A percentile compares a stretch with the other conserved stretches of the same genome.
phyloP scores from a whole-genome alignment of 2,797 vertebrate genomes.

The Antennarius maculatus region DNA sequence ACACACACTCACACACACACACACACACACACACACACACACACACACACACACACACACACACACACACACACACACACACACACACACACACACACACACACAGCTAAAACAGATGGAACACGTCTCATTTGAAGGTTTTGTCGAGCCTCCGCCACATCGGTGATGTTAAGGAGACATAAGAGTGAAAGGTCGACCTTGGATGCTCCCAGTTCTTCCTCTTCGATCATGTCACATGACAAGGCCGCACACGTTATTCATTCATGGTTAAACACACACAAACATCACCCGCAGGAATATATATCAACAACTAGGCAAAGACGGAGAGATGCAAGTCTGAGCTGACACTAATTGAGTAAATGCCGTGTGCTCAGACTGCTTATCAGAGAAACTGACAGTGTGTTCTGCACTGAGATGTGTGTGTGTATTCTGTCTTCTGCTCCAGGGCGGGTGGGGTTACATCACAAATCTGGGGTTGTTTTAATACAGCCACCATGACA shows the following conservation, averaged over 20 bases:
- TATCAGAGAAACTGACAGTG: slow-evolving; percentile 72
- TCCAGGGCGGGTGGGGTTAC: background rate
- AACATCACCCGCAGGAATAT: slow-evolving; percentile 43
- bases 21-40: too few species aligned
- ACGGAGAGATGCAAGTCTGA: slow-evolving; percentile 31
- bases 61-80: background rate
- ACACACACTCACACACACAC: background rate
- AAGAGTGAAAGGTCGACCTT: slow-evolving; percentile 64
- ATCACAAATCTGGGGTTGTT: too few species aligned
- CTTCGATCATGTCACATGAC: slow-evolving; percentile 58
- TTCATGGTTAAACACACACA: slow-evolving; percentile 65
- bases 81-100: slow-evolving; percentile 18
- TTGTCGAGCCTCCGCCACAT: slow-evolving; percentile 15
- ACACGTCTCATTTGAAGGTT: slow-evolving; percentile 6
- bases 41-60: too few species aligned
- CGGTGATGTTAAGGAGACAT: slow-evolving; percentile 39
- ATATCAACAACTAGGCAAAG: slow-evolving; percentile 56
- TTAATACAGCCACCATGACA: too few species aligned
- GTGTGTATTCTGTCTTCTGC: slow-evolving; percentile 8
- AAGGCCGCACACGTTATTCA: slow-evolving; percentile 60
- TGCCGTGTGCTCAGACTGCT: slow-evolving; percentile 60
- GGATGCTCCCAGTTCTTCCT: slow-evolving; percentile 46
- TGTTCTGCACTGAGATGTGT: slow-evolving; percentile 52
- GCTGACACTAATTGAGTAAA: slow-evolving; percentile 70
- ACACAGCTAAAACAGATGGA: slow-evolving; percentile 9